A percentile compares a stretch with the other conserved stretches of the same genome.
These are phyloP conservation scores for Limnothrissa miodon DNA, from an alignment of 2,113 vertebrate genomes.

Conservation along the genomic window DNA sequence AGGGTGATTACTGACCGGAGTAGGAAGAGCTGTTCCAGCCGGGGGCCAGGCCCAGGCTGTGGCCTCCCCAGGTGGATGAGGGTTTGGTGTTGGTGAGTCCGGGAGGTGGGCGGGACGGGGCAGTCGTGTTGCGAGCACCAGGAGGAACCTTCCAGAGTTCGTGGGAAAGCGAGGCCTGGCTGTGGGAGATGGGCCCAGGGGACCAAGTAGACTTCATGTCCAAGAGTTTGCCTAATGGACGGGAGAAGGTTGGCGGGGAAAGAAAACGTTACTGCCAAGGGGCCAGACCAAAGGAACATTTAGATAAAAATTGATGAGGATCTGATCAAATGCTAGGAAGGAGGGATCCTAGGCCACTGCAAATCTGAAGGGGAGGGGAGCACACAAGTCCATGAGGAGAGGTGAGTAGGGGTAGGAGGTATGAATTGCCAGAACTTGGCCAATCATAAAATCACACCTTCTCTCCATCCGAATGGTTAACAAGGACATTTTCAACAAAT, in stretches of 20 bases:
- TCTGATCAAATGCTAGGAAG: neutral
- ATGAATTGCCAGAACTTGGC: neutral
- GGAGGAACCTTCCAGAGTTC: constrained; percentile 94
- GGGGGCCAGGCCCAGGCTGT: constrained; percentile 76
- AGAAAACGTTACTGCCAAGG: neutral
- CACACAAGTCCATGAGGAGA: neutral
- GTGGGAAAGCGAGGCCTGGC: constrained; percentile 89
- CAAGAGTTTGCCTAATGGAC: constrained; percentile 84
- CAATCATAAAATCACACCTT: neutral
- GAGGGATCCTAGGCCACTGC: neutral
- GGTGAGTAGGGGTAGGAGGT: neutral
- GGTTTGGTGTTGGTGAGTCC: constrained; percentile 92
- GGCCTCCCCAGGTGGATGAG: constrained; percentile 90
- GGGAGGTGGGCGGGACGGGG: constrained; percentile 90
- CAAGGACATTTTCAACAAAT: neutral
- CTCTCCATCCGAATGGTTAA: neutral
- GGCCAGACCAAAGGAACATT: neutral
- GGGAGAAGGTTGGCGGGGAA: neutral
- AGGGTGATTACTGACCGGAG: constrained; percentile 73
- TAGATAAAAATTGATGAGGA: neutral
- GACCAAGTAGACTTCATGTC: constrained; percentile 98
- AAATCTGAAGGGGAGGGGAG: neutral
- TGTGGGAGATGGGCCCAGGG: constrained; percentile 88
- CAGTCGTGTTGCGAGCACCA: constrained; percentile 82
- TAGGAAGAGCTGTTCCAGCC: constrained; percentile 93